Evolutionary conservation across 2,888 invertebrate genomes (phyloP), one percentile per base, ranked within the genome.

Genomic region (Fragum fragum): DNA sequence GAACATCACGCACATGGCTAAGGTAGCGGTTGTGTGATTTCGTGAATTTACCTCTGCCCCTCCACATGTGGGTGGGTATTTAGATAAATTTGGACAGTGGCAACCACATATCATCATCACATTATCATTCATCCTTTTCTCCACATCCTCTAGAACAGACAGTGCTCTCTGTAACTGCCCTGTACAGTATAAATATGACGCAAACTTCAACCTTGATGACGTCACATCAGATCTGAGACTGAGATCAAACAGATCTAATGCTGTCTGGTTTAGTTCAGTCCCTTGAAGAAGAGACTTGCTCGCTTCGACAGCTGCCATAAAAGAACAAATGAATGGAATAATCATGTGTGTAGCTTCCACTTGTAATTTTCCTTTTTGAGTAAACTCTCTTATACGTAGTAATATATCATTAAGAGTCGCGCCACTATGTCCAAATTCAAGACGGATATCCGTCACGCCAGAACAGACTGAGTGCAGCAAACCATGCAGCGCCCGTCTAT

Each of bases 111-210:
- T n/a, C 53, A n/a, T 16, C 53, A 53, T 53, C 53, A 53, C 18
- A 53, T n/a, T 53, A n/a, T 53, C n/a, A 14, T 7, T n/a, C 21
- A 53, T 16, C 18, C 53, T 16, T n/a, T 21, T n/a, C 21, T 53
- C 53, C 18, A 53, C 53, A n/a, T 53, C n/a, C 21, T 53, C 11
- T 18, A 53, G n/a, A 53, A 53, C 53, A 7, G 53, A 53, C n/a
- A n/a, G 53, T 53, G 53, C 53, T n/a, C 53, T 53, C 53, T 53
- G 11, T 6, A n/a, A 53, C 53, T 53, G 53, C 6, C 53, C 53
- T n/a, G 53, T 53, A 53, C 53, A n/a, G n/a, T n/a, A n/a, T n/a
- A n/a, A n/a, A n/a, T n/a, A n/a, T n/a, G n/a, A n/a, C n/a, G n/a
- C n/a, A 53, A n/a, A 53, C 53, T 53, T 53, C 5, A 53, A n/a